phyloP scores from a whole-genome alignment of 2,888 invertebrate species.

The Machimus atricapillus region DNA sequence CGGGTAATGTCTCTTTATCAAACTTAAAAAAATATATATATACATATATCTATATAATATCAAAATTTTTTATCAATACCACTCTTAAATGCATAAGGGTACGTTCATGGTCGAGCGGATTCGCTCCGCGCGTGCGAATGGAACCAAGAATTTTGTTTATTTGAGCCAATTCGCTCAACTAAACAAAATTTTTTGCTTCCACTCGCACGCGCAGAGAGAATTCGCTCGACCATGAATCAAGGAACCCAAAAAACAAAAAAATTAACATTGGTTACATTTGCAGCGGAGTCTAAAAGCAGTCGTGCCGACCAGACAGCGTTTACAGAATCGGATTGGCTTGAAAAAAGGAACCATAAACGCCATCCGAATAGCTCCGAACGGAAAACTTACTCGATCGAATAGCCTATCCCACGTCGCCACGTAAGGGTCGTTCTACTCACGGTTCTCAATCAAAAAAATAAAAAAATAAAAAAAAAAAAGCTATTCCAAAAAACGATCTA shows the following conservation, averaged over 20 bases:
- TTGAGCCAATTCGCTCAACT: no score
- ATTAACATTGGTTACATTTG: slow-evolving; percentile 52
- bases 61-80: slow-evolving; percentile 6
- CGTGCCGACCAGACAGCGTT: slow-evolving; percentile 48
- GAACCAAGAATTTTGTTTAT: no score
- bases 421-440: slow-evolving; percentile 55
- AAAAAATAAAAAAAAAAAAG: background rate
- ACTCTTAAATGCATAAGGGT: background rate
- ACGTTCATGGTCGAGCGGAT: no score
- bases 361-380: slow-evolving; percentile 57
- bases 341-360: slow-evolving; percentile 56
- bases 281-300: slow-evolving; percentile 61
- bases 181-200: no score
- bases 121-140: no score
- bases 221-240: no score
- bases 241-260: slow-evolving; percentile 14
- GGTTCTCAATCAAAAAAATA: background rate
- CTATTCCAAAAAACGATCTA: background rate
- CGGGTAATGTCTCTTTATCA: slow-evolving; percentile 55
- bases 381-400: slow-evolving; percentile 58
- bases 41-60: background rate
- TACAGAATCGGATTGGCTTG: slow-evolving; percentile 51
- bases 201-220: no score
- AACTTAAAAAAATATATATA: background rate
- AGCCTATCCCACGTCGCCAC: slow-evolving; percentile 60